phyloP scores from a whole-genome alignment of 2,797 vertebrate genomes.

The Gallinago solitaria region DNA sequence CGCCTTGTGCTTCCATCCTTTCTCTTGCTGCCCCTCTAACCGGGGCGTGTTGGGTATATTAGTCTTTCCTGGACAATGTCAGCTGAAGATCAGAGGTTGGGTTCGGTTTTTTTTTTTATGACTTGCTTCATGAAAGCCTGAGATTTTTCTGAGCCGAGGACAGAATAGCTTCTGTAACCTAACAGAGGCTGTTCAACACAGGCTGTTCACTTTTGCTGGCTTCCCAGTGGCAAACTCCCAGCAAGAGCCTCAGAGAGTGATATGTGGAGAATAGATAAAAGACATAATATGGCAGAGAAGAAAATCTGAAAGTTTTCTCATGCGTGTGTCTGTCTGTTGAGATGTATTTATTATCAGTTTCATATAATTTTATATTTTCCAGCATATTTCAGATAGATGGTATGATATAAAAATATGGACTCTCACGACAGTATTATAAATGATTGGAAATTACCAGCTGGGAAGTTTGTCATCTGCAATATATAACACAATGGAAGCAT shows the following conservation, averaged over 20 bases:
- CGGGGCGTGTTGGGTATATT: neutral
- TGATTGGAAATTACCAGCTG: constrained; percentile 58
- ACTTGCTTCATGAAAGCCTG: neutral
- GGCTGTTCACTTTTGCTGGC: neutral
- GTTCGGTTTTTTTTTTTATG: neutral
- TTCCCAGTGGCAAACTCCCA: constrained; percentile 28
- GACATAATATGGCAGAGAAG: neutral
- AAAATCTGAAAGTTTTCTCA: constrained; percentile 36
- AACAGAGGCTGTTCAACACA: neutral
- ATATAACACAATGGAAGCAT: constrained; percentile 46
- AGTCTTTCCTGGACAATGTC: neutral
- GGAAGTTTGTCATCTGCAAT: constrained; percentile 43
- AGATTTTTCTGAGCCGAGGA: neutral
- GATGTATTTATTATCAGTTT: constrained; percentile 56
- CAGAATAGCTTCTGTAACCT: neutral
- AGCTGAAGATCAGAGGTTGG: neutral
- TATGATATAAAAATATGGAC: constrained; percentile 19
- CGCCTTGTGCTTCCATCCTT: neutral
- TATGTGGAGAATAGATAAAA: constrained; percentile 19
- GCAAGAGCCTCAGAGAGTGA: constrained; percentile 17
- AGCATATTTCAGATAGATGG: constrained; percentile 37
- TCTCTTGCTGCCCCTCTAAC: neutral
- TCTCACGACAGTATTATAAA: neutral
- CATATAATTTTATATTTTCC: constrained; percentile 57
- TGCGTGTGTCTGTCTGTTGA: neutral